phyloP scores from a whole-genome alignment of 2,113 vertebrate genomes.

The Miniopterus natalensis region DNA sequence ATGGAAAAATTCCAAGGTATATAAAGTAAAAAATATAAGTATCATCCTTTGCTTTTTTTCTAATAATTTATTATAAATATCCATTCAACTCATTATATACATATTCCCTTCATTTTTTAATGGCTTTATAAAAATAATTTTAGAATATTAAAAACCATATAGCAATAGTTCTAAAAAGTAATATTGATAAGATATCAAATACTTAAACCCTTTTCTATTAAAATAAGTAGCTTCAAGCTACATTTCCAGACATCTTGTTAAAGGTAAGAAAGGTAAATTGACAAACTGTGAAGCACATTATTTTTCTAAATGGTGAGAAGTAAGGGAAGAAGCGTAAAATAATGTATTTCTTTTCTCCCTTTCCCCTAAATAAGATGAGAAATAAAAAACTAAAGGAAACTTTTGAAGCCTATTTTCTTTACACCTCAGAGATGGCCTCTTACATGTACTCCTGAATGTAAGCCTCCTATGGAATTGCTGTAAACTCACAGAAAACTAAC shows the following conservation, averaged over 20 bases:
- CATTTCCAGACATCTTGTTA: conserved; percentile 51
- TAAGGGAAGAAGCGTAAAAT: background rate
- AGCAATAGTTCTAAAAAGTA: conserved; percentile 20
- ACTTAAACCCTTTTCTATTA: conserved; percentile 30
- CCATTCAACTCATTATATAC: conserved; percentile 20
- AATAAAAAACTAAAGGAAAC: conserved; percentile 50
- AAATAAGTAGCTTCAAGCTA: conserved; percentile 43
- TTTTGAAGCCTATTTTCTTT: conserved; percentile 52
- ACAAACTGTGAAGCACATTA: background rate
- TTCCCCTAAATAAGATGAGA: conserved; percentile 44
- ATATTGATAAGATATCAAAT: conserved; percentile 26
- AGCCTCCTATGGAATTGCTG: background rate
- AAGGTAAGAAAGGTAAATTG: conserved; percentile 41
- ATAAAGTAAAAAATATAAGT: conserved; percentile 40
- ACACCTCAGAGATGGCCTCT: background rate
- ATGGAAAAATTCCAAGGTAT: background rate
- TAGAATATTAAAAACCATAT: background rate
- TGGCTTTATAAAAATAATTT: conserved; percentile 8
- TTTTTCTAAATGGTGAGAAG: conserved; percentile 31
- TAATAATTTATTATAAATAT: conserved; percentile 23
- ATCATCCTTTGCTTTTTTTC: background rate
- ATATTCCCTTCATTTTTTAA: conserved; percentile 26
- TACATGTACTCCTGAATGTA: background rate
- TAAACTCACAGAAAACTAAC: background rate
- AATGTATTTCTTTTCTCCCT: background rate